Evolutionary conservation across 2,113 vertebrate genomes (phyloP).

Genomic region (Periophthalmodon schlosseri): DNA sequence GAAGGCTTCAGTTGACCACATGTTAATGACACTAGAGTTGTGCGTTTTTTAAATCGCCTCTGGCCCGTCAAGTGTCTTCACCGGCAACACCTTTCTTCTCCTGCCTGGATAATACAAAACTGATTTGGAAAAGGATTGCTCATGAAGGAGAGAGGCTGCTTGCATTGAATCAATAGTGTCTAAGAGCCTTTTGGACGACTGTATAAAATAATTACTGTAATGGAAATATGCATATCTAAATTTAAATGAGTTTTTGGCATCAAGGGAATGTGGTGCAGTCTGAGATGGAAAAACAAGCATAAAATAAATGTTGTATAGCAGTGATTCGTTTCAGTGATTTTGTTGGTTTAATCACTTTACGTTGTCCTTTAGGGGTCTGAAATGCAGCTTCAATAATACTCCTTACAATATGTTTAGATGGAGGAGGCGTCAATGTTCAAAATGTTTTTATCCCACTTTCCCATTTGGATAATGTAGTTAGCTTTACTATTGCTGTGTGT

Average conservation of each 20-base stretch:
- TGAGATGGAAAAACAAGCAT: neutral
- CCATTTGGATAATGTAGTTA: neutral
- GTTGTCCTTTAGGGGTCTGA: conserved; percentile 14
- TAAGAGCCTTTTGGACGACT: neutral
- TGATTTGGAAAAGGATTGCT: conserved; percentile 1
- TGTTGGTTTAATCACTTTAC: conserved; percentile 8
- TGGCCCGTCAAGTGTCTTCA: conserved; percentile 21
- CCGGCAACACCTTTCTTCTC: neutral
- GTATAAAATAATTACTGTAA: conserved; percentile 7
- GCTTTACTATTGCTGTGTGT: neutral
- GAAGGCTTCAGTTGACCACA: conserved; percentile 29
- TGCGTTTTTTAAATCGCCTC: conserved; percentile 5
- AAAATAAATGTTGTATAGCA: neutral
- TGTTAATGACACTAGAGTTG: conserved; percentile 37
- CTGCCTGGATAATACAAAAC: neutral
- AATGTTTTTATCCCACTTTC: neutral
- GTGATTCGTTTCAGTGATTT: neutral
- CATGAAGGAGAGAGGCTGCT: conserved; percentile 8
- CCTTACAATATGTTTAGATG: neutral
- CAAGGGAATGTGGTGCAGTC: neutral
- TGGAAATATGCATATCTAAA: conserved; percentile 3
- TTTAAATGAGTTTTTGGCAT: conserved; percentile 25
- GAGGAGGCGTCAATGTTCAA: neutral
- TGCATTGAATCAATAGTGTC: neutral
- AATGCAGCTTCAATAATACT: neutral